Base-by-base conservation (phyloP, 2,888 invertebrate species). In the Lasius fuliginosus region DNA sequence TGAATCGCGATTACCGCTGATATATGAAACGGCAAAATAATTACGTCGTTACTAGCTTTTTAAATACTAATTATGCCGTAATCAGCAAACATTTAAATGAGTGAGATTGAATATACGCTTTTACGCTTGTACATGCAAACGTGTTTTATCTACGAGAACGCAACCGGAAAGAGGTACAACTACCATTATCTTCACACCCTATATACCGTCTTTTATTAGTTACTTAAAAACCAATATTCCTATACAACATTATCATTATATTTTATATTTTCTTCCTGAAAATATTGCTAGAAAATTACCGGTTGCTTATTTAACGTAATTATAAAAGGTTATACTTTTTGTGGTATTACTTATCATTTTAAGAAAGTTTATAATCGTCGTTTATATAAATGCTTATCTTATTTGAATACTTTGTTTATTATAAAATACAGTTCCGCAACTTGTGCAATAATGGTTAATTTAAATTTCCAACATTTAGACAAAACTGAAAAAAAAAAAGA, bases 21-120 rank as follows among this genome's bases (percentile, higher is more conserved):
- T 69, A 36, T 15, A 46, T 49, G 36, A 62, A 60, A 60, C 15
- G 42, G 12, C 36, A 81, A 81, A 81, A 81, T 81, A 71, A 81
- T 81, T 71, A 36, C 27, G 27, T 71, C 27, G 36, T 81, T 62
- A 71, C 12, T n/a, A 62, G 36, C 3, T 71, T 71, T 81, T 81
- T 62, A 69, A 81, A 71, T 62, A 81, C 46, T 81, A 71, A 81
- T 81, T 81, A 71, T 71, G 49, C 12, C 23, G 49, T 71, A 81
- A 81, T 81, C 79, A 81, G 36, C 36, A 49, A 18, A 36, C 36
- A 69, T 69, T 79, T 79, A 71, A 68, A 79, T 77, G 58, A 33
- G 30, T n/a, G 56, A 68, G 9, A 42, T 58, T 58, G 23, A 71
- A 18, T 36, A 30, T 30, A 11, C 49, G 49, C 6, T 18, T 68